phyloP scores from a whole-genome alignment of 2,888 invertebrate species.

The Halocaridina rubra region DNA sequence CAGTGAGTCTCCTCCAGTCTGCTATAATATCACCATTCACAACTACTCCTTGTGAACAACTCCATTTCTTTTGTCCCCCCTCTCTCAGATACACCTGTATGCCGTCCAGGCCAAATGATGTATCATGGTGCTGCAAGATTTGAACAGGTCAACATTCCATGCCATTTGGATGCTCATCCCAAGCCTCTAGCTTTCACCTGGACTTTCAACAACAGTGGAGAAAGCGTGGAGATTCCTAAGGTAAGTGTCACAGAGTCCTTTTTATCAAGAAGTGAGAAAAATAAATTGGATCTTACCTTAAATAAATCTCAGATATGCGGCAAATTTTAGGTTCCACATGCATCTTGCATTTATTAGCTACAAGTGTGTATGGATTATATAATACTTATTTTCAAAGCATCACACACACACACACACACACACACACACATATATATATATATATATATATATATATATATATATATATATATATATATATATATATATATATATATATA shows the following conservation, averaged over 20 bases:
- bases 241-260: too few relatives aligned
- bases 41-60: too few relatives aligned
- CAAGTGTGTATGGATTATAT: not conserved
- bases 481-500: slow-evolving; percentile 24
- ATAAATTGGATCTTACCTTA: not conserved
- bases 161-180: slow-evolving; percentile 56
- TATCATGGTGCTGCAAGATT: slow-evolving; percentile 54
- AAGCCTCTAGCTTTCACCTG: slow-evolving; percentile 44
- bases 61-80: too few relatives aligned
- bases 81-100: slow-evolving; percentile 55
- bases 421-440: not conserved
- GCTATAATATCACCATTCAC: too few relatives aligned
- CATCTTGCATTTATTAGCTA: not conserved
- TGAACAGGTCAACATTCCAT: slow-evolving; percentile 58
- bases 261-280: too few relatives aligned
- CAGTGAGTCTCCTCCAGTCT: too few relatives aligned
- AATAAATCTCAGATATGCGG: not conserved
- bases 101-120: slow-evolving; percentile 34
- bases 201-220: slow-evolving; percentile 63
- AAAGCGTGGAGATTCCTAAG: slow-evolving; percentile 58
- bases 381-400: not conserved
- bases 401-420: not conserved
- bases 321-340: not conserved
- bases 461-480: slow-evolving; percentile 10
- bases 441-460: not conserved